These are phyloP conservation scores for Drosophila santomea DNA, from an alignment of 1,140 invertebrate species.

Conservation along the genomic window DNA sequence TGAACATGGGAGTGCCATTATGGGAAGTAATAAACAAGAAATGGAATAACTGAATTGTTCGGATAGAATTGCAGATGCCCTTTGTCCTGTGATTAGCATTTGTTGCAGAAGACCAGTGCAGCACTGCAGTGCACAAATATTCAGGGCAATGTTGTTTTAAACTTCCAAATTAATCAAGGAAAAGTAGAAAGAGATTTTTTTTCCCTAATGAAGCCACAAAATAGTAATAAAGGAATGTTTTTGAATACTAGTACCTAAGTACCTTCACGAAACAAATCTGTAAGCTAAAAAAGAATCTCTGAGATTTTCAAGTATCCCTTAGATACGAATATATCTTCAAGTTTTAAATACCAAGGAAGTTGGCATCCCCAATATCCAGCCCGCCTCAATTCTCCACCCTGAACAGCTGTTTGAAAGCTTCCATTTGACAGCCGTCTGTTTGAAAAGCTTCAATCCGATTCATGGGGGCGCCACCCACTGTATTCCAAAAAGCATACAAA, in stretches of 20 bases:
- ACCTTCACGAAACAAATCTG: too few species aligned
- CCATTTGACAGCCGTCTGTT: not conserved
- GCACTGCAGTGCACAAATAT: not conserved
- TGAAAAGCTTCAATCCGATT: conserved; percentile 1
- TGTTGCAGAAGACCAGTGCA: not conserved
- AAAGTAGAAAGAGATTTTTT: too few species aligned
- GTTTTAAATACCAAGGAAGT: not conserved
- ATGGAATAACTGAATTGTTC: conserved; percentile 36
- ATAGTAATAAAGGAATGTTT: too few species aligned
- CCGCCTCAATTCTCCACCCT: conserved; percentile 5
- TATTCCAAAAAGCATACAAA: conserved; percentile 36
- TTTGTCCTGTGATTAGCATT: conserved; percentile 17
- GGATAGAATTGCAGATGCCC: conserved; percentile 33
- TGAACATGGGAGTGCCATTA: conserved; percentile 52
- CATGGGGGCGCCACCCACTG: conserved; percentile 22
- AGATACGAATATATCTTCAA: not conserved
- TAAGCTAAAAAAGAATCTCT: not conserved
- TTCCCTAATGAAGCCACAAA: too few species aligned
- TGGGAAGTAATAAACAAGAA: conserved; percentile 56
- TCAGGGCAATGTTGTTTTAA: not conserved
- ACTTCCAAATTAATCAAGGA: too few species aligned
- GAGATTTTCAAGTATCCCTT: not conserved
- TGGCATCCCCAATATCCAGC: conserved; percentile 1
- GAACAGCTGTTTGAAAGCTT: conserved; percentile 19
- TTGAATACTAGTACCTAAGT: too few species aligned